Base-by-base conservation (phyloP, 2,113 vertebrate genomes). In the Gallinago undulata region DNA sequence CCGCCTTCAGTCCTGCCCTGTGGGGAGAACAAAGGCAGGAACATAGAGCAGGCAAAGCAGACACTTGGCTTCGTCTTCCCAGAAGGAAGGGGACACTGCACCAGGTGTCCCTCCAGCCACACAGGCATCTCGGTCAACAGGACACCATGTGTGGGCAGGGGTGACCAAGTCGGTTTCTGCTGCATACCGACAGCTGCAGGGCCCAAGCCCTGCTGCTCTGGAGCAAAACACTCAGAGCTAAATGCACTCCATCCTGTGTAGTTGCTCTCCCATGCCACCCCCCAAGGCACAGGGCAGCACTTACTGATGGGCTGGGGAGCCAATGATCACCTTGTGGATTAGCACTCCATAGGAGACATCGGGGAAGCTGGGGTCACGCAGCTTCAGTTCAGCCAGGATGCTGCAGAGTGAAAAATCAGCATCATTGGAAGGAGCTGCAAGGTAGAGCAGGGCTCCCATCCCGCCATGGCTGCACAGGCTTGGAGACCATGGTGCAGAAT, bases 271-370 rank as follows among this genome's bases (percentile, higher is more conserved):
- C 57, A 14, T 0, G 13, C 16, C 56, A 30, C 12, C 2, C 41
- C 41, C 12, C 18, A 10, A 27, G n/a, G 56, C 37, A 47, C 69
- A 30, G 10, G 41, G 31, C 22, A 28, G 67, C 84, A 76, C 98
- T 98, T 84, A 99, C 99, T 98, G 98, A 92, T 98, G 97, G 10
- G 99, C 99, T 0, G 99, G 99, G 47, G 99, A 99, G 78, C 99
- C 99, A 5, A 97, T 94, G 97, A 99, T 99, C 88, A 99, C 98
- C 94, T 97, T 98, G 97, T 99, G 99, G 96, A 99, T 99, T 43
- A 99, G 98, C 85, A 99, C 98, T 7, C 99, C 99, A 0, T 99
- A 97, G 37, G 98, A 98, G 66, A 99, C 98, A 1, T 99, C 98
- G 0, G 99, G 99, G 89, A 99, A 99, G 63, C 96, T 97, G 4